Evolutionary conservation across 2,797 vertebrate genomes (phyloP), one percentile per base, ranked within the genome.

Genomic region (Cottoperca gobio): DNA sequence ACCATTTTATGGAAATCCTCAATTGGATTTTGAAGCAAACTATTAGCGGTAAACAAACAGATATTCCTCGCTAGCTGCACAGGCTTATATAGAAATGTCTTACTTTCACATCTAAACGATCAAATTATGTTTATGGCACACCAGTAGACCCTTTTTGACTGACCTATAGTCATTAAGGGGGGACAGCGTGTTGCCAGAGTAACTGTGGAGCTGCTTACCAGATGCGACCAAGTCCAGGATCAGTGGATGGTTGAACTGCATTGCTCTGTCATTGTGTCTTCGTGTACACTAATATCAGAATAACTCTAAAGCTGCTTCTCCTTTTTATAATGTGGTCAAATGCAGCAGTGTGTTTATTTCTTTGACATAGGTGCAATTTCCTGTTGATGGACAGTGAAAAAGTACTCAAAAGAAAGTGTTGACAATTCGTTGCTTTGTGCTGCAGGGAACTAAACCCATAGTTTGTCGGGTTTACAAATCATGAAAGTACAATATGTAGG

Each of bases 131-230:
- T 53, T 3, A 58, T 45, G 78, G 96, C 95, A 95, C 93, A 88
- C 89, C 61, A 93, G 93, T 94, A 95, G 93, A 95, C 91, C 91
- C 91, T 96, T 96, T 91, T 72, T 93, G 87, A 89, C 86, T 92
- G 5, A 10, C 42, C 66, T 21, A 11, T 96, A 94, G 88, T 93
- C 93, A 73, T 55, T 81, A 94, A 94, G 94, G 94, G 91, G 94
- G 95, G 94, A 95, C 93, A 94, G 72, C 0, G 92, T 93, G 88
- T 90, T 95, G 95, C 95, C 46, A 94, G 6, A 97, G 81, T 85
- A 95, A 95, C 78, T 50, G 88, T 31, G 33, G 92, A 90, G 82
- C 92, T 92, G 92, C 89, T 92, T 76, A 91, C 87, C 91, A 91
- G 91, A 93, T 93, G 73, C 73, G 7, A 92, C 92, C 90, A 82